phyloP scores from a whole-genome alignment of 2,113 vertebrate genomes.

The Genyomyrus donnyi region DNA sequence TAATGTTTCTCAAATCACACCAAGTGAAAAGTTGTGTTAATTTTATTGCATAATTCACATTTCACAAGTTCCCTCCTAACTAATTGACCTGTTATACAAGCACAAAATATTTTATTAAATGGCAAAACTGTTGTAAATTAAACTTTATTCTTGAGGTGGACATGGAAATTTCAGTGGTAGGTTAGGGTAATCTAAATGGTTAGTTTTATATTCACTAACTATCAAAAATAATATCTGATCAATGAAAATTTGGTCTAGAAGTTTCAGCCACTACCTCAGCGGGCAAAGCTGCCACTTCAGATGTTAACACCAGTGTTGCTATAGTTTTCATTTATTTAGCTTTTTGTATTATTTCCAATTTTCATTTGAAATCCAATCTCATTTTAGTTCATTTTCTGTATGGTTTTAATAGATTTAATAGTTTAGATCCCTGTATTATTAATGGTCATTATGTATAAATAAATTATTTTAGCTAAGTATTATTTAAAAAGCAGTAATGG shows the following conservation, averaged over 20 bases:
- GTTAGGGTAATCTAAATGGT: not conserved
- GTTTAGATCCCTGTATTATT: not conserved
- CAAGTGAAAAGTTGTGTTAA: not conserved
- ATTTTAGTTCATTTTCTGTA: not conserved
- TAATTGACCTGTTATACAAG: not conserved
- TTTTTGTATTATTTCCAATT: not conserved
- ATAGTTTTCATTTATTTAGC: not conserved
- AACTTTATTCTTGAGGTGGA: not conserved
- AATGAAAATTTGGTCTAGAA: not conserved
- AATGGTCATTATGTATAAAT: not conserved
- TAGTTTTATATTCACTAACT: not conserved
- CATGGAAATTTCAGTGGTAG: not conserved
- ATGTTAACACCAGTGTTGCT: not conserved
- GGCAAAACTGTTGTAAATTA: not conserved
- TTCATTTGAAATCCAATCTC: not conserved
- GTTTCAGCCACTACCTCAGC: not conserved
- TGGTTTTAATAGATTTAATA: not conserved
- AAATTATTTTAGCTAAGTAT: not conserved
- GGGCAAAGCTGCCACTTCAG: not conserved
- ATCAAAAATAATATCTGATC: not conserved
- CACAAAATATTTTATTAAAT: not conserved
- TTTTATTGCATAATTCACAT: not conserved
- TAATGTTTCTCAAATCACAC: not conserved
- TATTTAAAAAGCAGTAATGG: not conserved
- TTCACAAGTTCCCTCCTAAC: not conserved